These are phyloP conservation scores for Plotosus lineatus DNA, from an alignment of 2,113 vertebrate species.

Conservation along the genomic window DNA sequence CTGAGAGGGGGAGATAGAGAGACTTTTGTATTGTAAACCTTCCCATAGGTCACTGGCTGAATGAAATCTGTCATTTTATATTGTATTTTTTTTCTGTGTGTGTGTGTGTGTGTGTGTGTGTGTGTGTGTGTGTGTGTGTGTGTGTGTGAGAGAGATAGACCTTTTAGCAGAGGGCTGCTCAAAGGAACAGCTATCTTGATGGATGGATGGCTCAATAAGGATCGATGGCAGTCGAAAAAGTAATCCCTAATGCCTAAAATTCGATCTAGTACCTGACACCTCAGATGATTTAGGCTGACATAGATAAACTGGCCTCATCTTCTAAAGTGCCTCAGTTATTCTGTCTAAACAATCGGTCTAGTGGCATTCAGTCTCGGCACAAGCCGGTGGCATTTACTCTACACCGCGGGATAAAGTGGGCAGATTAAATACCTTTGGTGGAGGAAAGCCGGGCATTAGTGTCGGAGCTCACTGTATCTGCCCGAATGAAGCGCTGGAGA, in stretches of 20 bases:
- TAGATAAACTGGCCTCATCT: conserved; percentile 56
- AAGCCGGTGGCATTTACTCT: conserved; percentile 69
- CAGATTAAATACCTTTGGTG: conserved; percentile 65
- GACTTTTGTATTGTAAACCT: background rate
- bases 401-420: conserved; percentile 62
- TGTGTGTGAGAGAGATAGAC: conserved; percentile 5
- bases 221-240: conserved; percentile 54
- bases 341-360: conserved; percentile 41
- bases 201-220: conserved; percentile 54
- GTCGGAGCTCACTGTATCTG: conserved; percentile 48
- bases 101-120: background rate
- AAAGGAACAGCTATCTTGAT: conserved; percentile 43
- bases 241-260: conserved; percentile 56
- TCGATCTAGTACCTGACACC: conserved; percentile 49
- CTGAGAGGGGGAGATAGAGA: too few species aligned
- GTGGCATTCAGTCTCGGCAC: conserved; percentile 54
- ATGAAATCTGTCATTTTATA: conserved; percentile 19
- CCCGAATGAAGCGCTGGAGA: conserved; percentile 42
- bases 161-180: conserved; percentile 36
- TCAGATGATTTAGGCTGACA: conserved; percentile 52
- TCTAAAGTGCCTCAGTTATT: conserved; percentile 52
- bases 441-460: conserved; percentile 57
- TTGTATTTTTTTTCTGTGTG: background rate
- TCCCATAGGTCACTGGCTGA: conserved; percentile 13
- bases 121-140: background rate